These are phyloP conservation scores for Germaria angustata DNA, from an alignment of 2,888 invertebrate genomes.

Conservation along the genomic window DNA sequence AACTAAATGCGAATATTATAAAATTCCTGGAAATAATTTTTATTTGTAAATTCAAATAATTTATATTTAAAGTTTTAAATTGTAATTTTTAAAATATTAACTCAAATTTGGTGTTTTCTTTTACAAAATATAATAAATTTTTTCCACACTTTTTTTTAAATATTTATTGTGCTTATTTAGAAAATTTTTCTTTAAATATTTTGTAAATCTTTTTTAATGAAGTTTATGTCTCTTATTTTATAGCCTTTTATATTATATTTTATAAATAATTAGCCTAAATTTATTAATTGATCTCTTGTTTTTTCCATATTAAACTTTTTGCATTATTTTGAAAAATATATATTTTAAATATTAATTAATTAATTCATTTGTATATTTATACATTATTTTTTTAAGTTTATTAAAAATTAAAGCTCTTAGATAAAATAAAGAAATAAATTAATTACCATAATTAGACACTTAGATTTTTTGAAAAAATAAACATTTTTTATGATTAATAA, in stretches of 20 bases:
- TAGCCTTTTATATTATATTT: slow-evolving; percentile 70
- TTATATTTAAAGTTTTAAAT: too few species aligned
- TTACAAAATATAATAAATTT: not conserved
- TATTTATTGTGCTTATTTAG: slow-evolving; percentile 55
- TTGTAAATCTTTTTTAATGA: slow-evolving; percentile 71
- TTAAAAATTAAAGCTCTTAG: slow-evolving; percentile 5
- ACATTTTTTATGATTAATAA: not conserved
- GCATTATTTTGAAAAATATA: slow-evolving; percentile 48
- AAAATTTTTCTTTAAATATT: slow-evolving; percentile 27
- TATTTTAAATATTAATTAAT: slow-evolving; percentile 16
- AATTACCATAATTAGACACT: slow-evolving; percentile 57
- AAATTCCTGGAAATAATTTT: too few species aligned
- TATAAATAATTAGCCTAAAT: slow-evolving; percentile 51
- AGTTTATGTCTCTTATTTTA: slow-evolving; percentile 36
- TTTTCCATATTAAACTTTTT: slow-evolving; percentile 38
- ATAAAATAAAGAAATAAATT: slow-evolving; percentile 37
- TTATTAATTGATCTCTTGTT: slow-evolving; percentile 62
- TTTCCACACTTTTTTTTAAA: slow-evolving; percentile 5
- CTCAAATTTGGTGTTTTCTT: slow-evolving; percentile 47
- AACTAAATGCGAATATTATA: too few species aligned
- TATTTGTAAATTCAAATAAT: too few species aligned
- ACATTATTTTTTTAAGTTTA: slow-evolving; percentile 28
- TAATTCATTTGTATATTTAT: slow-evolving; percentile 1
- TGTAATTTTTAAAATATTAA: not conserved
- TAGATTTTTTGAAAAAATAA: slow-evolving; percentile 30